Percentiles rank a stretch among this genome's conserved stretches.
Conservation (phyloP, 1,140 invertebrate genomes). For the fruit fly (Drosophila melanogaster) region DNA sequence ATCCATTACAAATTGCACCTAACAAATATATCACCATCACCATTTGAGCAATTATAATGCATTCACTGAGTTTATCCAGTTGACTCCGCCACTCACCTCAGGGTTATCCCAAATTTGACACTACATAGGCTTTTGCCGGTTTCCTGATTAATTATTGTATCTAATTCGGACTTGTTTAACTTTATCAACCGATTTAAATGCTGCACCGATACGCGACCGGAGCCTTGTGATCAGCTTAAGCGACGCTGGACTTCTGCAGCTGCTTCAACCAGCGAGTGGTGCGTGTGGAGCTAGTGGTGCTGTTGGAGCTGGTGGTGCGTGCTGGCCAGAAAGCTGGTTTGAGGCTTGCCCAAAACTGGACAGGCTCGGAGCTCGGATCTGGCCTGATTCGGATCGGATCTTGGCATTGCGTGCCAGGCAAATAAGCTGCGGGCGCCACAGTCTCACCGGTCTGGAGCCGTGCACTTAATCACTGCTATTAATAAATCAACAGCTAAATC, state of each 20-base stretch:
- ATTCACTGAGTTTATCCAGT: not conserved
- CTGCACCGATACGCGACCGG: conserved; percentile 27
- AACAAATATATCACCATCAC: too few relatives aligned
- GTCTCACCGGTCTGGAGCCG: conserved; percentile 6
- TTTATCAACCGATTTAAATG: conserved; percentile 20
- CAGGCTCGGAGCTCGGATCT: conserved; percentile 30
- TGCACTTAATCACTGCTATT: conserved; percentile 61
- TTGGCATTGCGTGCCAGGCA: conserved; percentile 67
- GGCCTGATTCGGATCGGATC: conserved; percentile 42
- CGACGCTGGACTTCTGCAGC: conserved; percentile 68
- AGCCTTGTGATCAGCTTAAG: conserved; percentile 73
- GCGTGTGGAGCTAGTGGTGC: conserved; percentile 11
- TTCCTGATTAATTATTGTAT: conserved; percentile 32
- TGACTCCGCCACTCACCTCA: conserved; percentile 24
- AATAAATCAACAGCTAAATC: conserved; percentile 74
- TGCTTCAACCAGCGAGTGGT: conserved; percentile 43
- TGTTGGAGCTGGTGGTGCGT: conserved; percentile 23
- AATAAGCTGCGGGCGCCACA: conserved; percentile 66
- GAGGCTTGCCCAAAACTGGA: conserved; percentile 55
- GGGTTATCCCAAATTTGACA: conserved; percentile 8
- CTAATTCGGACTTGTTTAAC: conserved; percentile 28
- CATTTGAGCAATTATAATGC: not conserved
- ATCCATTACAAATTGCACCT: too few relatives aligned
- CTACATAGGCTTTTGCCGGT: conserved; percentile 26
- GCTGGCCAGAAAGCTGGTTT: conserved; percentile 67